Evolutionary conservation across 2,888 invertebrate species (phyloP).

Genomic region (Cloeon dipterum): DNA sequence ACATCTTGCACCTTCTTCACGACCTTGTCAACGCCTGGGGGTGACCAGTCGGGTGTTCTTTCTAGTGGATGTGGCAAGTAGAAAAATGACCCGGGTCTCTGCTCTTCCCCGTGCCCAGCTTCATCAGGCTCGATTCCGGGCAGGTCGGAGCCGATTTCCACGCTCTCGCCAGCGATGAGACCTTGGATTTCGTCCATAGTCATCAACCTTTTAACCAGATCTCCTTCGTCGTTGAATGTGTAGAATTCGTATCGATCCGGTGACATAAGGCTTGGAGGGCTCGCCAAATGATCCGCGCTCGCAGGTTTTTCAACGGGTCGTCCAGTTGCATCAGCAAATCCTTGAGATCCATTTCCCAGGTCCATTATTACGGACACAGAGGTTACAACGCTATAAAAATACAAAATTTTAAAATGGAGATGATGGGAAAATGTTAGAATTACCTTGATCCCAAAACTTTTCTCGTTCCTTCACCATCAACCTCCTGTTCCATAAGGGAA

Average conservation of each 20-base stretch:
- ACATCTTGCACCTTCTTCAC: conserved; percentile 67
- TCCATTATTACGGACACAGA: conserved; percentile 37
- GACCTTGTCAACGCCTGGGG: conserved; percentile 19
- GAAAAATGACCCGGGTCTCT: conserved; percentile 10
- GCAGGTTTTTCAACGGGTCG: conserved; percentile 39
- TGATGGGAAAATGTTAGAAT: conserved; percentile 11
- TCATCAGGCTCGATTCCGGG: conserved; percentile 27
- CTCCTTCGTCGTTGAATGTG: conserved; percentile 64
- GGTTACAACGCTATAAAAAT: conserved; percentile 28
- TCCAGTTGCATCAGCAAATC: conserved; percentile 42
- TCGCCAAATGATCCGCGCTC: conserved; percentile 29
- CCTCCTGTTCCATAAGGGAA: conserved; percentile 5
- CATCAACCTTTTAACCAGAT: conserved; percentile 61
- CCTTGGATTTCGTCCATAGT: conserved; percentile 65
- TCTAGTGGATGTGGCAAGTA: not conserved
- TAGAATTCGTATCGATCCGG: conserved; percentile 74
- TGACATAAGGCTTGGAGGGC: conserved; percentile 53
- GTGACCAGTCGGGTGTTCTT: conserved; percentile 1
- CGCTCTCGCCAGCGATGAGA: conserved; percentile 41
- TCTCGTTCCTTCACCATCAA: conserved; percentile 22
- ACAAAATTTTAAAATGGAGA: not conserved
- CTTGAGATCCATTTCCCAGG: conserved; percentile 27
- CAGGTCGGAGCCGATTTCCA: not conserved
- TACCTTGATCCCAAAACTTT: conserved; percentile 36
- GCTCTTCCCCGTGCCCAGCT: conserved; percentile 12